These are phyloP conservation scores for Macquaria ambigua DNA, from an alignment of 2,113 vertebrate genomes.

Conservation along the genomic window DNA sequence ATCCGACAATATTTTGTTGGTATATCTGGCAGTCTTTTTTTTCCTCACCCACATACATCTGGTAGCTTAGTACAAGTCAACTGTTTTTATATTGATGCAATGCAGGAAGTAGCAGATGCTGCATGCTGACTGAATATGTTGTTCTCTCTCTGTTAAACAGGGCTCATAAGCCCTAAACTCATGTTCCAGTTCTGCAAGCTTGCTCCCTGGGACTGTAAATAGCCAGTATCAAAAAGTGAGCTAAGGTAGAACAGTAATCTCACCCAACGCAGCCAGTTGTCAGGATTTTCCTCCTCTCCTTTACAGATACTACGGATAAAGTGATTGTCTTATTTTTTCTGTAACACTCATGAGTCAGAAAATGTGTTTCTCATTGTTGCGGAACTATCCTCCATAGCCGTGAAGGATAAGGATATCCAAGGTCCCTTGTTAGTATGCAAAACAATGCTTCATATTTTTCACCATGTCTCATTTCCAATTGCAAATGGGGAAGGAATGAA, in stretches of 20 bases:
- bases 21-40: slow-evolving; percentile 44
- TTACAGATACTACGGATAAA: slow-evolving; percentile 44
- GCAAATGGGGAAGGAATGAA: slow-evolving; percentile 71
- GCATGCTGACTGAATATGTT: slow-evolving; percentile 47
- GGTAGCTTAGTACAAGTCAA: slow-evolving; percentile 45
- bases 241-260: slow-evolving; percentile 51
- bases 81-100: slow-evolving; percentile 51
- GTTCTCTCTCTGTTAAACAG: slow-evolving; percentile 49
- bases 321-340: slow-evolving; percentile 39
- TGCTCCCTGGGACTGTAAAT: slow-evolving; percentile 38
- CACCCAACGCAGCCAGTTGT: slow-evolving; percentile 29
- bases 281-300: slow-evolving; percentile 36
- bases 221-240: slow-evolving; percentile 45
- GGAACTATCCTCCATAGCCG: slow-evolving; percentile 42
- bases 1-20: slow-evolving; percentile 42
- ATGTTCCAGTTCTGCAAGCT: slow-evolving; percentile 46
- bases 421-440: slow-evolving; percentile 79
- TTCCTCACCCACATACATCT: slow-evolving; percentile 46
- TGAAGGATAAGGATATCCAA: slow-evolving; percentile 70
- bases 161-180: slow-evolving; percentile 49
- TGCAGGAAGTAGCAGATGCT: slow-evolving; percentile 55
- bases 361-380: slow-evolving; percentile 60
- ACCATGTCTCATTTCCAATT: slow-evolving; percentile 75
- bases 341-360: slow-evolving; percentile 54
- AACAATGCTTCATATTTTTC: slow-evolving; percentile 73